Evolutionary conservation across 2,888 invertebrate genomes (phyloP), one percentile per base, ranked within the genome.

Genomic region (Cylindroiulus punctatus): DNA sequence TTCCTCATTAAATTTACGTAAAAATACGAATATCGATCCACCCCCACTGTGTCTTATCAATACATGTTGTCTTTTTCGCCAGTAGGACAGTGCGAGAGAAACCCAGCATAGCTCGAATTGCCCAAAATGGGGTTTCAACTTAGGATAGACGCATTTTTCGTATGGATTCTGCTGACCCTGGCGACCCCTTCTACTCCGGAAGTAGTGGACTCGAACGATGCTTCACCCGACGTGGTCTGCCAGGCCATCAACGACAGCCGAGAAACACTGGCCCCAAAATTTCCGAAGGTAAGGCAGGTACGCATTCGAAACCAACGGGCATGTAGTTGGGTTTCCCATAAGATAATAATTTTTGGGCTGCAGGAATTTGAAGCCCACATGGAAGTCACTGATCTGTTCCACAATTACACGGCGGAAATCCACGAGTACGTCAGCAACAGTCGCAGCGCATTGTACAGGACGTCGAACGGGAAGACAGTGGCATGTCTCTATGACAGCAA

Each of bases 331-430:
- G 83, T 83, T 83, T 10, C 12, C 0, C 40, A 14, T 40, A 76
- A 22, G 26, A 44, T 40, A 14, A 44, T 10, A 22, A 65, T 4
- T 40, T 40, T 12, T 76, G 36, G 52, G 52, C 2, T 84, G n/a
- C n/a, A 86, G 86, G 85, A 84, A 47, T 86, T 86, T 36, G 86
- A 86, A 52, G 86, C 86, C 40, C 86, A 85, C 30, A 85, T 86
- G 81, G 86, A 86, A 85, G 86, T 86, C 26, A 86, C 86, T 7
- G 86, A 86, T 44, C 84, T 84, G 19, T 65, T 42, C 26, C 85
- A 44, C 47, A 86, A 86, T 81, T 76, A 32, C 85, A 86, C 86
- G 26, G 30, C 81, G 19, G 86, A 86, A 17, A 81, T 85, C n/a
- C 40, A 57, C 40, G 86, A 86, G 81, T 86, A 86, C 44, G 84